phyloP scores from a whole-genome alignment of 2,797 vertebrate species.

The Aplochiton taeniatus region DNA sequence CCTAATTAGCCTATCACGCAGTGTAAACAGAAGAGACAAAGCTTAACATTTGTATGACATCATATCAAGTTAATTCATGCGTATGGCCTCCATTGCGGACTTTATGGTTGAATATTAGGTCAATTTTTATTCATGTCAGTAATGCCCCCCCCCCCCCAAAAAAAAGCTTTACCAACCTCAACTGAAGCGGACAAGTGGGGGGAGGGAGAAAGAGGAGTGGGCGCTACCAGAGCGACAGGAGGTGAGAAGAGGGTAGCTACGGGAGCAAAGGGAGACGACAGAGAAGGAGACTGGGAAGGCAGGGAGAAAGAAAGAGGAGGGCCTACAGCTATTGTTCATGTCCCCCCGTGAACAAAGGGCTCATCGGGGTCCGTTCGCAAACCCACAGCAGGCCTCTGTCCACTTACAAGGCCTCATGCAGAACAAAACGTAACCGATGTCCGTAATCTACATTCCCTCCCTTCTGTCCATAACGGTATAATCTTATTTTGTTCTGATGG shows the following conservation, averaged over 20 bases:
- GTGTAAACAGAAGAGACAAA: constrained; percentile 10
- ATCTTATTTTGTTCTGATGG: constrained; percentile 44
- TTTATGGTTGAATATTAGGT: constrained; percentile 54
- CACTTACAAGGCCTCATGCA: constrained; percentile 74
- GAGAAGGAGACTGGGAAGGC: constrained; percentile 66
- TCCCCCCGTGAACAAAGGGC: constrained; percentile 81
- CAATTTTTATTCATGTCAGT: constrained; percentile 73
- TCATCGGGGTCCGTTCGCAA: constrained; percentile 78
- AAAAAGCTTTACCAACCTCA: constrained; percentile 67
- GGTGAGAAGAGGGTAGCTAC: neutral
- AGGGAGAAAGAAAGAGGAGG: constrained; percentile 74
- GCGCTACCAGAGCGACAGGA: constrained; percentile 32
- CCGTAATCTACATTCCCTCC: constrained; percentile 49
- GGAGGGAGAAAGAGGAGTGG: constrained; percentile 36
- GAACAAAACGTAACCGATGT: constrained; percentile 68
- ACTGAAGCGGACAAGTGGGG: constrained; percentile 65
- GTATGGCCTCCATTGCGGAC: neutral
- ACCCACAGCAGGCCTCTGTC: constrained; percentile 74
- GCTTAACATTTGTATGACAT: too few species aligned
- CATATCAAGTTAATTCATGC: too few species aligned
- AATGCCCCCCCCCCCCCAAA: constrained; percentile 41
- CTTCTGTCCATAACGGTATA: neutral
- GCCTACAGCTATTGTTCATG: constrained; percentile 83
- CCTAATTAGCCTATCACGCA: constrained; percentile 53
- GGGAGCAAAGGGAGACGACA: neutral